Evolutionary conservation across 2,113 vertebrate genomes (phyloP), one percentile per base, ranked within the genome.

Genomic region (Tinamus guttatus): DNA sequence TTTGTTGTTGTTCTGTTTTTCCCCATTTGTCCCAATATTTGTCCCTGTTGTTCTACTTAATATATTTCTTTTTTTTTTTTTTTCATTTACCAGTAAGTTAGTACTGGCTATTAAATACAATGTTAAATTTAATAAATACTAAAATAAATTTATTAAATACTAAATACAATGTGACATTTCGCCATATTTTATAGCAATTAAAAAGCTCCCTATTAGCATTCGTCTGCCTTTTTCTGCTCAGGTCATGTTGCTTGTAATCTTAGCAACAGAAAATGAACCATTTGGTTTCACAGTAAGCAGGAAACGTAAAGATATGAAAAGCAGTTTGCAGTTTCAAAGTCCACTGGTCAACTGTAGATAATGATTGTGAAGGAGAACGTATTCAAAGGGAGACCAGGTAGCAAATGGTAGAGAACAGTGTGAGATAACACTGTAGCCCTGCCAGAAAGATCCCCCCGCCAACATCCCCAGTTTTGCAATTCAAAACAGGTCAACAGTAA

Each of bases 251-350:
- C 45, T 63, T 87, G 32, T 58, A 60, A 81, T 85, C 78, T 79
- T 38, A 70, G 34, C 6, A 1, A 43, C 5, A 77, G 68, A 87
- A 81, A 93, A 75, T 52, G 85, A 87, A 77, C 13, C 0, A 0
- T 74, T 56, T 60, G 22, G 75, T 91, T 93, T 91, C 68, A 51
- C 54, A 70, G 60, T 41, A 54, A 77, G 8, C 28, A 82, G 51
- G 64, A 74, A 83, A 47, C 38, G 60, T 80, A 49, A 83, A 90
- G 51, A 85, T 80, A 77, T 0, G 22, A 85, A 76, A 93, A 95
- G 38, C 28, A 56, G 63, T 83, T 83, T 94, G 77, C 56, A 78
- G 87, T 91, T 90, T 94, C 92, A 88, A 93, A 91, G 90, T 96
- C 87, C 95, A 90, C 52, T 22, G 34, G 64, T 78, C 59, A 90